These are phyloP conservation scores for crab-eating macaque (Macaca fascicularis) DNA, from an alignment of 2,113 vertebrate genomes.

Conservation along the genomic window DNA sequence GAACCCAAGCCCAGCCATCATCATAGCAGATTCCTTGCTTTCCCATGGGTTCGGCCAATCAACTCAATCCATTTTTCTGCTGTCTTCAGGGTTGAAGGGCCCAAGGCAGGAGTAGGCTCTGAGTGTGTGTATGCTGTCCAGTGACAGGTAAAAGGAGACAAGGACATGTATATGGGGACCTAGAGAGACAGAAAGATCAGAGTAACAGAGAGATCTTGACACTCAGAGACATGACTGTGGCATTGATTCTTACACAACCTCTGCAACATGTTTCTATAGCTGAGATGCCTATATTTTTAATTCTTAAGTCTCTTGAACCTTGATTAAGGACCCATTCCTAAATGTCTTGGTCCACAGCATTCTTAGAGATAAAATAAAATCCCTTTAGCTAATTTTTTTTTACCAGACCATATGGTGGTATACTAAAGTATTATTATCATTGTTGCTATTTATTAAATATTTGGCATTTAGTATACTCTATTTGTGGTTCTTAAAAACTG, in stretches of 20 bases:
- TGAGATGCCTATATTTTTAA: neutral
- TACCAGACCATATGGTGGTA: neutral
- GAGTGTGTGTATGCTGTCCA: neutral
- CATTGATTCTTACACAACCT: neutral
- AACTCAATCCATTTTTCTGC: conserved; percentile 23
- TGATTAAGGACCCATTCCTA: neutral
- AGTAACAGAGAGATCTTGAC: neutral
- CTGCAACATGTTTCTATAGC: neutral
- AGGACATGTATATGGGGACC: neutral
- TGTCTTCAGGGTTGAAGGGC: conserved; percentile 3
- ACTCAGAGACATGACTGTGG: neutral
- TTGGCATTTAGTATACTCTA: neutral
- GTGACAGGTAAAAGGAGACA: conserved; percentile 1
- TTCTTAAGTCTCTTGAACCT: neutral
- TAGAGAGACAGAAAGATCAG: neutral
- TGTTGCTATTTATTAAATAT: neutral
- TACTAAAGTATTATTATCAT: neutral
- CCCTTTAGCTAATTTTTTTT: neutral
- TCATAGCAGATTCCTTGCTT: neutral
- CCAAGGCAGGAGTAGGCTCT: neutral
- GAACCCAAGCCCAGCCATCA: neutral
- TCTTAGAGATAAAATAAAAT: conserved; percentile 12
- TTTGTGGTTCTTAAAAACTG: neutral
- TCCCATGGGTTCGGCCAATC: neutral
- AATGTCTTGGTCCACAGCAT: conserved; percentile 15